Base-by-base conservation (phyloP, 2,113 vertebrate species). In the Pycnonotus jocosus region DNA sequence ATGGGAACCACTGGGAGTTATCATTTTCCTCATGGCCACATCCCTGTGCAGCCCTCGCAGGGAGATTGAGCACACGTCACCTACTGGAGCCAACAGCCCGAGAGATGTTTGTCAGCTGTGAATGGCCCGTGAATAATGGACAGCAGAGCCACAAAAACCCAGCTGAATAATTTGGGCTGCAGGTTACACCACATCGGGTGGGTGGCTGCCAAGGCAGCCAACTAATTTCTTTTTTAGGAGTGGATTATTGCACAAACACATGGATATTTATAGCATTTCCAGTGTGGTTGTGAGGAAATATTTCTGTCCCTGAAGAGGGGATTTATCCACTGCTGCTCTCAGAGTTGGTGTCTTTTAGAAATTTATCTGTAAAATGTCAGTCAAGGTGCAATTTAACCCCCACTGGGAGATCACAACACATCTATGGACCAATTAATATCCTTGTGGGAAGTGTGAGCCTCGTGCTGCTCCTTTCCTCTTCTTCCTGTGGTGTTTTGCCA, bases 11-110 rank as follows among this genome's bases (percentile, higher is more conserved):
- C 66, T 7, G 27, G 33, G 68, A 38, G 66, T 90, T 80, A 11
- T 50, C 57, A 37, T 89, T 86, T 92, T 54, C 85, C 68, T 84
- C 78, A 15, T 33, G 50, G 3, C n/a, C 7, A 15, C 5, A 0
- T 65, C 61, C 79, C 91, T 56, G 20, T 30, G 94, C 72, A 21
- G 35, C 37, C 62, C 54, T 65, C 38, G 44, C 84, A 77, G 58
- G 61, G 72, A 94, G 85, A 88, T 94, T 96, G 94, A 97, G 71
- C 71, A 50, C 33, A 10, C 30, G 31, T 68, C 76, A 86, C 56
- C 68, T 50, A 4, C 78, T 51, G 60, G 68, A 81, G 65, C 76
- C 47, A 71, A 54, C 23, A 85, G 64, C 54, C 83, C 77, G 5
- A 14, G 74, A 86, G 88, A 85, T 61, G 68, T 81, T 94, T 92